Percentiles rank a stretch among this genome's conserved stretches.
Evolutionary conservation across 2,888 invertebrate genomes (phyloP).

Genomic region (Callimorpha dominula): DNA sequence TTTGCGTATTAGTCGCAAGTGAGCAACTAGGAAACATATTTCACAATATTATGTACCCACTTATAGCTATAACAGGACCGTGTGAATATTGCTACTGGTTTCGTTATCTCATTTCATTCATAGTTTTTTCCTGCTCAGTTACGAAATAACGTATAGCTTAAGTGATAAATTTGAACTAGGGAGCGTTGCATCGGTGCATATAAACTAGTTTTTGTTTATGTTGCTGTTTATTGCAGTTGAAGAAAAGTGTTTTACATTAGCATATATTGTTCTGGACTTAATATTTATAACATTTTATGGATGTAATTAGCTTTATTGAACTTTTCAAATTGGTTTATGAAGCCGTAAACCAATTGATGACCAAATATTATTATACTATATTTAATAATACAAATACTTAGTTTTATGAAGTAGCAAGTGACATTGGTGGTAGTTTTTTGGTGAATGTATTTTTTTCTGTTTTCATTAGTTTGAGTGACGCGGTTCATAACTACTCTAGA

Average conservation of each 20-base stretch:
- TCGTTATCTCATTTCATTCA: slow-evolving; percentile 35
- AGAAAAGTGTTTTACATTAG: slow-evolving; percentile 19
- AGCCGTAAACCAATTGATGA: neutral
- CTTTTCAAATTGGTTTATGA: neutral
- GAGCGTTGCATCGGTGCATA: neutral
- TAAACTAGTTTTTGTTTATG: slow-evolving; percentile 28
- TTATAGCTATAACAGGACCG: slow-evolving; percentile 36
- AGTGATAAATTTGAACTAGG: slow-evolving; percentile 26
- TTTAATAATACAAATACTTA: too few relatives aligned
- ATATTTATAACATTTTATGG: neutral
- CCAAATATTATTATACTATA: neutral
- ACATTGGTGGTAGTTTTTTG: too few relatives aligned
- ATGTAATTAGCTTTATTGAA: neutral
- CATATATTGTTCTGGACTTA: neutral
- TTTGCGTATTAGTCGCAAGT: slow-evolving; percentile 22
- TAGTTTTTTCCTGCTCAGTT: slow-evolving; percentile 39
- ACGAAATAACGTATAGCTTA: slow-evolving; percentile 41
- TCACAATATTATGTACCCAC: slow-evolving; percentile 43
- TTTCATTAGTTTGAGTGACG: too few relatives aligned
- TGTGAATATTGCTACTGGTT: slow-evolving; percentile 44
- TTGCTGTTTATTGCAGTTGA: slow-evolving; percentile 24
- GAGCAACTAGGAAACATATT: slow-evolving; percentile 34
- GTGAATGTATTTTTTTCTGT: too few relatives aligned
- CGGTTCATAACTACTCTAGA: too few relatives aligned
- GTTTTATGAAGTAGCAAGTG: too few relatives aligned